Percentiles rank a stretch among this genome's conserved stretches.
phyloP scores from a whole-genome alignment of 2,113 vertebrate genomes.

The Ardeotis arabs region DNA sequence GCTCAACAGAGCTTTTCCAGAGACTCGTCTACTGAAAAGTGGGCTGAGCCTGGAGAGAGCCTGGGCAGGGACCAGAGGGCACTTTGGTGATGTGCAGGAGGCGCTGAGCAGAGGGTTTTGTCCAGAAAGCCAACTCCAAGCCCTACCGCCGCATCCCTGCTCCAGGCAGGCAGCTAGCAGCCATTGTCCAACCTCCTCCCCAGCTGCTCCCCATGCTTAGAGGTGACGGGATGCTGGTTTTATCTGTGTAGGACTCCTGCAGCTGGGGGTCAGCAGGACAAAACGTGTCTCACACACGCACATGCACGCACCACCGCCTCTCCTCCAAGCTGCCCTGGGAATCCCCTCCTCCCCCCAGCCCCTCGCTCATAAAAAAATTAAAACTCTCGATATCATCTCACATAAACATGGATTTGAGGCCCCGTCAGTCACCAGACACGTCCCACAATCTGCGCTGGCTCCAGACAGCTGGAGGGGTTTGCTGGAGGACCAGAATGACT shows the following conservation, averaged over 20 bases:
- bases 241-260: slow-evolving; percentile 6
- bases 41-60: background rate
- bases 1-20: background rate
- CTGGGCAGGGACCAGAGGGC: accelerated
- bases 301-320: background rate
- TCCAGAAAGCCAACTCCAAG: background rate
- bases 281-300: slow-evolving; percentile 33
- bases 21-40: background rate
- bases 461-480: slow-evolving; percentile 58
- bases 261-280: background rate
- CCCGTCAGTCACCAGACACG: slow-evolving; percentile 68
- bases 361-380: background rate
- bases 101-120: background rate
- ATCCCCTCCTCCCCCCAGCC: background rate
- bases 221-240: background rate
- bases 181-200: background rate
- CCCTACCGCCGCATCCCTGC: accelerated
- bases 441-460: slow-evolving; percentile 65
- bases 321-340: background rate
- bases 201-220: accelerated
- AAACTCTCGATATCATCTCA: slow-evolving; percentile 54
- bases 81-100: background rate
- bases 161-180: background rate
- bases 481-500: slow-evolving; percentile 60
- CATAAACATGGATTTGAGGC: slow-evolving; percentile 47